Evolutionary conservation across 2,797 vertebrate genomes (phyloP), one percentile per base, ranked within the genome.

Genomic region (Cephalopachus bancanus): DNA sequence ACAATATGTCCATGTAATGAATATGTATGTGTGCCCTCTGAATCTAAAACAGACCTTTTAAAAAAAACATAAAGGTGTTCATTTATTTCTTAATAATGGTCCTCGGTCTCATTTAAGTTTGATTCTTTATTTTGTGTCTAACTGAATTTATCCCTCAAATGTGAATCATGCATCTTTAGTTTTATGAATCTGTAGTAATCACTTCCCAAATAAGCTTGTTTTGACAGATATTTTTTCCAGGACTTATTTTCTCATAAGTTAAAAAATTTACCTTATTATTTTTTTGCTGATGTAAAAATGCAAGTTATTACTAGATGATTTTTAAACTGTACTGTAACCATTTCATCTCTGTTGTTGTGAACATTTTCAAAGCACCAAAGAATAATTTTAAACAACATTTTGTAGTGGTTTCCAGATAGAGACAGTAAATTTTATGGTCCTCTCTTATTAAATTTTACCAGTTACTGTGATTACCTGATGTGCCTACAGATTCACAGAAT

Each of bases 381-480:
- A 87, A 20, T 93, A 83, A 89, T 93, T 93, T 84, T 78, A 94
- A 91, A 65, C 12, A 92, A 79, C 20, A 37, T 91, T 93, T 95
- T 91, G 8, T 92, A 76, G 20, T 95, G 65, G 11, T 81, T 97
- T 97, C 30, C 17, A 80, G 69, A 59, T 83, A 91, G 33, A 93
- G 76, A 62, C 4, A 20, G n/a, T 88, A 83, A 92, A 95, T 89
- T 96, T 89, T 95, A 93, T 95, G 80, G 59, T 72, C 28, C 5
- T 89, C 2, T 91, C 62, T 60, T 89, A 76, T 89, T 97, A 89
- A 96, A 76, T 95, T 91, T 59, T 69, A 69, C n/a, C 30, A 26
- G 28, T 94, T 95, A 80, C 67, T 80, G 64, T 97, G 92, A 83
- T 93, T 94, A 80, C 51, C 62, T 94, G 64, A 83, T 33, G 8